Evolutionary conservation across 2,113 vertebrate genomes (phyloP), one percentile per base, ranked within the genome.

Genomic region (Cebidichthys violaceus): DNA sequence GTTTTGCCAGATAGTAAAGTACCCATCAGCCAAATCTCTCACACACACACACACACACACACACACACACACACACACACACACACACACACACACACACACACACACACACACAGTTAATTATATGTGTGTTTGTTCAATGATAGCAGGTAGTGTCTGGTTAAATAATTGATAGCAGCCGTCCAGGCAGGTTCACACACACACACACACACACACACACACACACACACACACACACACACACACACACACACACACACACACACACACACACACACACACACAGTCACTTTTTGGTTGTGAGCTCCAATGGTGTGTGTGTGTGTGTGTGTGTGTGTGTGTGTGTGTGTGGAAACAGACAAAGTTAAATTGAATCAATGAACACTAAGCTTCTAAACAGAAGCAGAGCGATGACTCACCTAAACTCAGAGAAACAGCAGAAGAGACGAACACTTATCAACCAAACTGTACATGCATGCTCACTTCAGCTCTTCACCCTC

Each of bases 81-180:
- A 37, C 31, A 37, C 68, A 35, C 68, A 70, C 68, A 35, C 45
- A 52, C 29, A 69, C 45, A 39, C 43, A 52, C 45, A 33, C 24
- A 68, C 66, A 37, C 64, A 66, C 62, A 66, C n/a, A 66, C 43
- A 50, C 17, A 70, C 3, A 41, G 39, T 27, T 72, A 14, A 43
- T 55, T 27, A 57, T 57, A 24, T 39, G 39, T 74, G 47, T 39
- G 75, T 82, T 76, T 79, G 76, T 22, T 70, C 29, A 57, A 1
- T 24, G 43, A 45, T 43, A 57, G 15, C 72, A 73, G 81, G 47
- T 69, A 41, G 68, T 6, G 59, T 84, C 86, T 87, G 86, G 60
- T 81, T 87, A 81, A 84, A 84, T 84, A 84, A 84, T 22, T 81
- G 74, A 84, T 87, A 73, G 73, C 77, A 65, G 52, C 24, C 4